A percentile compares a stretch with the other conserved stretches of the same genome.
phyloP scores from a whole-genome alignment of 1,140 invertebrate species.

The Venturia canescens region DNA sequence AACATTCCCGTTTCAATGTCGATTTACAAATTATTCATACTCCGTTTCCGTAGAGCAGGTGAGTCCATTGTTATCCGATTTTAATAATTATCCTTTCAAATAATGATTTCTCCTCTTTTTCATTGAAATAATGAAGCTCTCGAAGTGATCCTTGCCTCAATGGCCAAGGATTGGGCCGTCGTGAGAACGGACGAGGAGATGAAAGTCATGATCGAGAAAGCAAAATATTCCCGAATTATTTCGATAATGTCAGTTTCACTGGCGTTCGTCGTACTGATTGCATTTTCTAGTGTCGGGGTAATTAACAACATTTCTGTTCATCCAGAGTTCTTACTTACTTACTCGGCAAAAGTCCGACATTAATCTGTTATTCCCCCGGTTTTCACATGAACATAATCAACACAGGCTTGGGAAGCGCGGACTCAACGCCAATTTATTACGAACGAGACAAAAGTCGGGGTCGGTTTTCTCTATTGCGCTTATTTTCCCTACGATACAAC shows the following conservation, averaged over 20 bases:
- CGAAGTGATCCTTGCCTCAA: conserved; percentile 38
- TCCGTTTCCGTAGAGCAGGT: conserved; percentile 39
- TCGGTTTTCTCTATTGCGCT: too few species aligned
- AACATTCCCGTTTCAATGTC: conserved; percentile 45
- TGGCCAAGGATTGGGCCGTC: conserved; percentile 50
- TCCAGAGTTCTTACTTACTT: too few species aligned
- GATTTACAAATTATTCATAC: conserved; percentile 35
- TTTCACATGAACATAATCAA: neutral
- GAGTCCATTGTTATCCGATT: neutral
- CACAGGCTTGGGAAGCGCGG: too few species aligned
- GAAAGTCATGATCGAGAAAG: conserved; percentile 37
- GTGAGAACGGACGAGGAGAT: conserved; percentile 21
- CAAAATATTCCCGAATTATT: conserved; percentile 42
- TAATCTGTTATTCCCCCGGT: too few species aligned
- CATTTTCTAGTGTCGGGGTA: neutral
- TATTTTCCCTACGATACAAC: too few species aligned
- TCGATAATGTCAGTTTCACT: conserved; percentile 33
- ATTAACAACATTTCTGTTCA: neutral
- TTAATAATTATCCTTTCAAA: neutral
- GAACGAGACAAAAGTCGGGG: too few species aligned
- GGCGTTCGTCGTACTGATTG: neutral
- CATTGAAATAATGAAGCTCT: conserved; percentile 25
- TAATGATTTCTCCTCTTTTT: neutral
- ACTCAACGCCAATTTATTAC: too few species aligned
- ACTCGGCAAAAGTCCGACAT: too few species aligned